These are phyloP conservation scores for Ornithoptera priamus DNA, from an alignment of 2,888 invertebrate genomes.

Conservation along the genomic window DNA sequence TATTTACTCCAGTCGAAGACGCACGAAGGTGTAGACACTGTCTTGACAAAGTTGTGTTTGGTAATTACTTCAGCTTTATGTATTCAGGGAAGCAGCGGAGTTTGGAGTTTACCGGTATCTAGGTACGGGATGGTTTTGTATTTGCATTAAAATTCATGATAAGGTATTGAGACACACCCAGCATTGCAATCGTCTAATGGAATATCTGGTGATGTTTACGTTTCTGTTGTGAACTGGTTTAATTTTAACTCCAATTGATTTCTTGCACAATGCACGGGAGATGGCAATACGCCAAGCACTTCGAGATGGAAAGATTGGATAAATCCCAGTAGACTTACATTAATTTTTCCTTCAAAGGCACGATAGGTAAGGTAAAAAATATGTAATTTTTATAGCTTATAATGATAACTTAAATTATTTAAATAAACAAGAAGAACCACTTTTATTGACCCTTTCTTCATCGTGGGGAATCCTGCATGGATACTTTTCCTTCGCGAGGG, in stretches of 20 bases:
- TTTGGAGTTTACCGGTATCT: conserved; percentile 20
- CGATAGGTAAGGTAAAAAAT: background rate
- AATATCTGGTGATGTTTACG: background rate
- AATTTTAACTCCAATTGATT: background rate
- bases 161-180: conserved; percentile 8
- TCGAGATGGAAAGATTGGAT: background rate
- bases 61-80: conserved; percentile 22
- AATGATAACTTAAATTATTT: background rate
- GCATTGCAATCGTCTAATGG: background rate
- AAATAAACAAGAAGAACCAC: background rate
- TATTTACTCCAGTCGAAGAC: conserved; percentile 7
- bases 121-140: conserved; percentile 15
- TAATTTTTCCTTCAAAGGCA: background rate
- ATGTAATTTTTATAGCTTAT: background rate
- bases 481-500: no score
- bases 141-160: conserved; percentile 20
- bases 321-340: background rate
- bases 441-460: no score
- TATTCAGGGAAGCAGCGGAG: conserved; percentile 15
- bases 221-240: background rate
- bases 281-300: background rate
- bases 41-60: conserved; percentile 18
- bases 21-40: conserved; percentile 9
- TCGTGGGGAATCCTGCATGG: no score
- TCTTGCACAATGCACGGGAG: background rate